Evolutionary conservation across 30 jellyfish, hydroid and myxozoan species (phyloP).

Genomic region (Turritopsis dohrnii): DNA sequence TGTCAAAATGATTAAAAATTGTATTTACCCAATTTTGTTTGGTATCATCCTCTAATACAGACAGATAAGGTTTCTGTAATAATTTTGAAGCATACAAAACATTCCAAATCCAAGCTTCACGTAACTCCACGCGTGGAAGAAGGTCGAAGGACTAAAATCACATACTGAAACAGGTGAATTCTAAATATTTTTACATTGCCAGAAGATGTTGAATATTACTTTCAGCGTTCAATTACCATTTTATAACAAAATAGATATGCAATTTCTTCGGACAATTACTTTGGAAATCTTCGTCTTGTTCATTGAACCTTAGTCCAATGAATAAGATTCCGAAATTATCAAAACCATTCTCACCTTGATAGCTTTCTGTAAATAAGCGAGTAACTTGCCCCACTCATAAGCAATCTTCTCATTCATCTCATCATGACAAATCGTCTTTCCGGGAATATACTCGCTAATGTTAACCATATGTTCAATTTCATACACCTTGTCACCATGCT

Average conservation of each 20-base stretch:
- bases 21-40: neutral
- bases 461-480: neutral
- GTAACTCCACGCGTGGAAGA: neutral
- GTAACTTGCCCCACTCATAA: neutral
- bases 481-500: neutral
- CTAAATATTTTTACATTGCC: too few relatives aligned
- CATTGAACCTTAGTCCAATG: too few relatives aligned
- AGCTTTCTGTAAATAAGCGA: neutral
- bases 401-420: neutral
- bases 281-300: too few relatives aligned
- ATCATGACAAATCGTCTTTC: neutral
- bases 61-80: neutral
- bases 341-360: too few relatives aligned
- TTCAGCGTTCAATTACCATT: too few relatives aligned
- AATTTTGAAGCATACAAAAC: neutral
- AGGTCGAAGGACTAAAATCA: neutral
- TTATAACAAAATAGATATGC: too few relatives aligned
- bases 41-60: neutral
- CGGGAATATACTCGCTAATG: neutral
- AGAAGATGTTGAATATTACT: too few relatives aligned
- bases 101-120: neutral
- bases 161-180: too few relatives aligned
- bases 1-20: slow-evolving; percentile 7
- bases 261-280: too few relatives aligned
- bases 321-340: too few relatives aligned